A percentile compares a stretch with the other conserved stretches of the same genome.
These are phyloP conservation scores for Neelides sp. DNA, from an alignment of 1,140 invertebrate species.

Conservation along the genomic window DNA sequence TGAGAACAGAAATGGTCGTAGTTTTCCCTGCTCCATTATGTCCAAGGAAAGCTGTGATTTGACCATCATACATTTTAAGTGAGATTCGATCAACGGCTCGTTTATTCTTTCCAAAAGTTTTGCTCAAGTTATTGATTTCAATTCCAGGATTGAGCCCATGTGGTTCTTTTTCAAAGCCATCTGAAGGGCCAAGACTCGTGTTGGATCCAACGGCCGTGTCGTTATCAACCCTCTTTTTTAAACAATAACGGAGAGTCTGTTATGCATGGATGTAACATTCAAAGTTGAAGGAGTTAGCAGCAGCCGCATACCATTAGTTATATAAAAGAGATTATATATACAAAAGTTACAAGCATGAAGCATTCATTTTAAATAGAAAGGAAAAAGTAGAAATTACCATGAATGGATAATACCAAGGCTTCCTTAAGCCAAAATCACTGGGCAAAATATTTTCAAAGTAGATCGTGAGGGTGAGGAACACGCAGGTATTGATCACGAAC, in stretches of 20 bases:
- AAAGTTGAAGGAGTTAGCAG: not conserved
- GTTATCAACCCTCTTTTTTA: too few relatives aligned
- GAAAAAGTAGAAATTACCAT: constrained; percentile 35
- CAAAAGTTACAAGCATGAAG: too few relatives aligned
- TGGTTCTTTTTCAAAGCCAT: constrained; percentile 21
- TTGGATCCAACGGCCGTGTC: too few relatives aligned
- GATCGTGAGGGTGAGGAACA: constrained; percentile 37
- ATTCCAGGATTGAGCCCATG: constrained; percentile 7
- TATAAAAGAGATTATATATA: too few relatives aligned
- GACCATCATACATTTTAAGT: constrained; percentile 44
- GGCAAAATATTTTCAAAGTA: constrained; percentile 64
- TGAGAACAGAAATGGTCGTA: constrained; percentile 35
- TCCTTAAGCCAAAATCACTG: constrained; percentile 53
- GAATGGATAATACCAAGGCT: constrained; percentile 62
- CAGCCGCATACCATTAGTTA: too few relatives aligned
- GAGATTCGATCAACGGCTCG: constrained; percentile 43
- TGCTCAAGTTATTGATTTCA: constrained; percentile 15
- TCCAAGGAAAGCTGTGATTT: constrained; percentile 46
- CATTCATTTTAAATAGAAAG: constrained; percentile 2
- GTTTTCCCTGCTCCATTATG: constrained; percentile 43
- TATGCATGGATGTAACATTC: not conserved
- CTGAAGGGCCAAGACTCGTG: constrained; percentile 11
- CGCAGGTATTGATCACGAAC: constrained; percentile 35
- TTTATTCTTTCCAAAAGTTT: constrained; percentile 19
- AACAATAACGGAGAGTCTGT: too few relatives aligned